Evolutionary conservation across 2,888 invertebrate genomes (phyloP).

Genomic region (Desoria tigrina): DNA sequence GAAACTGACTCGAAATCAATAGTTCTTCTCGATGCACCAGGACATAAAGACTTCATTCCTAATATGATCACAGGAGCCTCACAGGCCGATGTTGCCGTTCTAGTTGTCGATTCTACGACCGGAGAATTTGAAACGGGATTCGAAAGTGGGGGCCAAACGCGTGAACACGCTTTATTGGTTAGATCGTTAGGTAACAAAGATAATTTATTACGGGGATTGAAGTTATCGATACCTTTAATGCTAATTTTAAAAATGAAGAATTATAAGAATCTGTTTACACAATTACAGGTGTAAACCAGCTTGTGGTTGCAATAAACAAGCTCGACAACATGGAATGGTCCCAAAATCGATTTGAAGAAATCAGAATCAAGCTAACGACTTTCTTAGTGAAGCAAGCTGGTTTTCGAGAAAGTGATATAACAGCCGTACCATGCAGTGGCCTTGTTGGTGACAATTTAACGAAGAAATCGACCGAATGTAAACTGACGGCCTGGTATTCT

Average conservation of each 20-base stretch:
- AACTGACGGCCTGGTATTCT: constrained; percentile 73
- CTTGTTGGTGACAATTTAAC: constrained; percentile 91
- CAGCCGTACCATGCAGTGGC: constrained; percentile 93
- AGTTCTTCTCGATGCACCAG: constrained; percentile 92
- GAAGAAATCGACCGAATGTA: constrained; percentile 61
- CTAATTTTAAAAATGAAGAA: neutral
- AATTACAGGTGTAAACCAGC: constrained; percentile 80
- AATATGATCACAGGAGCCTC: constrained; percentile 99
- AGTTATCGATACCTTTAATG: neutral
- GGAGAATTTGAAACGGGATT: constrained; percentile 99
- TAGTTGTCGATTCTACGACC: constrained; percentile 88
- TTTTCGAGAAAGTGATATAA: constrained; percentile 81
- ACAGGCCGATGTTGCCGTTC: constrained; percentile 94
- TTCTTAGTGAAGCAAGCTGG: constrained; percentile 85
- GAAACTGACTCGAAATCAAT: constrained; percentile 80
- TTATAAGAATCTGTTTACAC: too few species aligned
- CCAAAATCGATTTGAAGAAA: constrained; percentile 84
- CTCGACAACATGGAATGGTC: constrained; percentile 95
- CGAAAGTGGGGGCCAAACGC: constrained; percentile 94
- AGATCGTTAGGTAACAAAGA: constrained; percentile 66
- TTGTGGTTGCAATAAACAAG: constrained; percentile 95
- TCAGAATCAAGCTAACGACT: constrained; percentile 73
- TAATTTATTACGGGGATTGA: too few species aligned
- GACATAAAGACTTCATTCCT: constrained; percentile 98
- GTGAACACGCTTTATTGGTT: constrained; percentile 94